Evolutionary conservation across 1,140 invertebrate genomes (phyloP).

Genomic region (Coptotermes formosanus): DNA sequence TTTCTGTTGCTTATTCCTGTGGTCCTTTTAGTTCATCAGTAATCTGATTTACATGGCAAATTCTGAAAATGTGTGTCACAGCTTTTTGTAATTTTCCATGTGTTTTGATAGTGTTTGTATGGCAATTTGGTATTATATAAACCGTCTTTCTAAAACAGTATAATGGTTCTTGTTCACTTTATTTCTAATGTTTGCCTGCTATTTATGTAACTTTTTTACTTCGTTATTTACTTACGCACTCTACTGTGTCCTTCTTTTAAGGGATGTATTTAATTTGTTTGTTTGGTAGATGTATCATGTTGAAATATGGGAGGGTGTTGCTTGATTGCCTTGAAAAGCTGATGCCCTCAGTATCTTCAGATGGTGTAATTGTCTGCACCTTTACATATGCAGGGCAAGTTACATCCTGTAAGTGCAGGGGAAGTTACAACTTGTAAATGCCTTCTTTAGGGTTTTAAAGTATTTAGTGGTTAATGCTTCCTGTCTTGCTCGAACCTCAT

Average conservation of each 20-base stretch:
- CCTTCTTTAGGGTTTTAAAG: background rate
- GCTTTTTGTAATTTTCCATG: background rate
- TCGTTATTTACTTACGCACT: background rate
- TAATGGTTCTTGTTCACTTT: background rate
- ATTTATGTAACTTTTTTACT: background rate
- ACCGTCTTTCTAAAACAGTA: background rate
- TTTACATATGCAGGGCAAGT: background rate
- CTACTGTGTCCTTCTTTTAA: background rate
- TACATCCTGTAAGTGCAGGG: too few relatives aligned
- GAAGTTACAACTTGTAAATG: background rate
- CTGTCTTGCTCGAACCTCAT: background rate
- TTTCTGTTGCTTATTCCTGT: background rate
- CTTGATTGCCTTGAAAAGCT: background rate
- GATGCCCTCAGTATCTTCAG: background rate
- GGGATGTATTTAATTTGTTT: background rate
- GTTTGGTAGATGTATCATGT: background rate
- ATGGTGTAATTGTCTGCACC: background rate
- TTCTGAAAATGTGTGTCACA: background rate
- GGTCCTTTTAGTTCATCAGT: background rate
- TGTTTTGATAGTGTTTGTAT: too few relatives aligned
- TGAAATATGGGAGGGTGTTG: background rate
- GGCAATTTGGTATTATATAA: background rate
- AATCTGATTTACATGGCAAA: background rate
- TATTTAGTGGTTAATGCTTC: background rate
- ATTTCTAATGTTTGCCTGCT: background rate